phyloP scores from a whole-genome alignment of 1,140 invertebrate species.

The Drosophila fuyamai region DNA sequence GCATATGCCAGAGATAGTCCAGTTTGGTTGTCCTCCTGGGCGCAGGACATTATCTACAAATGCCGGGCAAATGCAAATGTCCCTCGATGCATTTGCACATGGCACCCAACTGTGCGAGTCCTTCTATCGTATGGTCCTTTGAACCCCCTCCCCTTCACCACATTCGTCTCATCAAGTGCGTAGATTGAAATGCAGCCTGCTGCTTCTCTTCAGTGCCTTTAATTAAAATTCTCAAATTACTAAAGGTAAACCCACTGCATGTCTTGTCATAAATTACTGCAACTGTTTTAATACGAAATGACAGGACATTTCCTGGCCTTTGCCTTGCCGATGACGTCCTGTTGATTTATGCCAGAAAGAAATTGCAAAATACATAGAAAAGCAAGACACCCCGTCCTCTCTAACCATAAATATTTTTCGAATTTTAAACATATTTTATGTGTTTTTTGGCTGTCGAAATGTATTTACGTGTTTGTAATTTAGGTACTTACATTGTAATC shows the following conservation, averaged over 20 bases:
- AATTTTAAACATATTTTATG: slow-evolving; percentile 19
- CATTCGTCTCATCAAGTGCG: slow-evolving; percentile 1
- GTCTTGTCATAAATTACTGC: slow-evolving; percentile 49
- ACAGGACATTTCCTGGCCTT: slow-evolving; percentile 23
- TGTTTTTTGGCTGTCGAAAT: not conserved
- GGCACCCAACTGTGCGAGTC: slow-evolving; percentile 39
- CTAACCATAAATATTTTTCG: slow-evolving; percentile 28
- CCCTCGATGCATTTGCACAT: slow-evolving; percentile 67
- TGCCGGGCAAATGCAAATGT: slow-evolving; percentile 65
- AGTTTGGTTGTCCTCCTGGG: slow-evolving; percentile 43
- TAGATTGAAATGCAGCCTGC: slow-evolving; percentile 46
- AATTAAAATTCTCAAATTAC: slow-evolving; percentile 77
- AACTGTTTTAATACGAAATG: slow-evolving; percentile 48
- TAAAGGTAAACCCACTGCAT: slow-evolving; percentile 57
- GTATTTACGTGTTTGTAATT: not conserved
- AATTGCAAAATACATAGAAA: slow-evolving; percentile 15
- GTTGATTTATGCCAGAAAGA: slow-evolving; percentile 46
- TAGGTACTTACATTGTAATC: not conserved
- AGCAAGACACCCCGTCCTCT: not conserved
- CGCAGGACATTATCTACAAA: slow-evolving; percentile 71
- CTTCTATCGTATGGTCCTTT: not conserved
- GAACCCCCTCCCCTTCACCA: not conserved
- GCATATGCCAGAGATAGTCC: slow-evolving; percentile 33
- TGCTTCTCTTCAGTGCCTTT: slow-evolving; percentile 53
- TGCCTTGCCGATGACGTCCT: slow-evolving; percentile 24